Conservation (phyloP, 1,140 invertebrate genomes). For the Dinothrombium tinctorium region DNA sequence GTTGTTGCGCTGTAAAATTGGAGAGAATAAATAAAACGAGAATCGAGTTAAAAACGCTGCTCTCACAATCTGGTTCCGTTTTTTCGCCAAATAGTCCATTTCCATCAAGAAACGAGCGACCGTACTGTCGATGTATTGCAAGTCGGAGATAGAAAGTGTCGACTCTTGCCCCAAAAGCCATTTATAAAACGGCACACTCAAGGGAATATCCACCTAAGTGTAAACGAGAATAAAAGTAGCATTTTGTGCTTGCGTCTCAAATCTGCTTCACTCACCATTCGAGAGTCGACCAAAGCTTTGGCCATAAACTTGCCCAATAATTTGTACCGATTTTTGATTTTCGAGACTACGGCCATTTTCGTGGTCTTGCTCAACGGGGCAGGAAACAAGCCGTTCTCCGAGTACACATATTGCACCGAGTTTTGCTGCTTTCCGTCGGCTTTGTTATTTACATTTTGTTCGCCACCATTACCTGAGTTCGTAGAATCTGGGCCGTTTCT, state of each 20-base stretch:
- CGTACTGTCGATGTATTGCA: conserved; percentile 59
- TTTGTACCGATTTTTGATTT: conserved; percentile 77
- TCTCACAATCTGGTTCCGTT: conserved; percentile 17
- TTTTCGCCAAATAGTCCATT: conserved; percentile 45
- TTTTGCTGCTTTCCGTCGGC: background rate
- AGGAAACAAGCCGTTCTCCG: conserved; percentile 61
- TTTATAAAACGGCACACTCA: conserved; percentile 81
- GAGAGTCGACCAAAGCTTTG: conserved; percentile 93
- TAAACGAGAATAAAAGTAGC: background rate
- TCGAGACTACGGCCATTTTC: conserved; percentile 61
- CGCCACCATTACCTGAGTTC: conserved; percentile 1
- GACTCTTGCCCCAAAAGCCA: conserved; percentile 79
- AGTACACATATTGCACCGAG: conserved; percentile 40
- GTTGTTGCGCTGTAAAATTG: no score
- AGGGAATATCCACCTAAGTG: conserved; percentile 68
- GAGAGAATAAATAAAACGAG: background rate
- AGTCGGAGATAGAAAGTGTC: conserved; percentile 52
- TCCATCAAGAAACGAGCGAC: conserved; percentile 60
- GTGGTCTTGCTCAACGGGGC: conserved; percentile 57
- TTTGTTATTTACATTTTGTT: no score
- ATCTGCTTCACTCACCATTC: conserved; percentile 48
- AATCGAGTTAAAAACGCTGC: background rate
- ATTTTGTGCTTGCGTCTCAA: background rate
- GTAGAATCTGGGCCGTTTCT: background rate
- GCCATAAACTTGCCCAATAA: conserved; percentile 98